Conservation (phyloP, 2,113 vertebrate genomes). For the Hirundichthys speculiger region DNA sequence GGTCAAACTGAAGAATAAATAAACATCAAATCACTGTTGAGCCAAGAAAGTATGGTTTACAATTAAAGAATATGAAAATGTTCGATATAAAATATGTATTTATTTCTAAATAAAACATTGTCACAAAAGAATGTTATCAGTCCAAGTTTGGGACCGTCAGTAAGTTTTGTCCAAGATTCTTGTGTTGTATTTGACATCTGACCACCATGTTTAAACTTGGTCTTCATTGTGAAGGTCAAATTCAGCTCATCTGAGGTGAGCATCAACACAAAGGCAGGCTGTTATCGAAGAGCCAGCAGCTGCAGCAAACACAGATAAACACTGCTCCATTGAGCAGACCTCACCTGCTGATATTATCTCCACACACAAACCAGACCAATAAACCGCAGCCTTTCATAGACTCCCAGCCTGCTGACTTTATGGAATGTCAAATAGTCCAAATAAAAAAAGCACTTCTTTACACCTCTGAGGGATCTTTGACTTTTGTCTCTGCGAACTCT, state of each 20-base stretch:
- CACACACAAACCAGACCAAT: constrained; percentile 64
- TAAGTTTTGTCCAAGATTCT: no score
- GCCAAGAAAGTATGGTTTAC: neutral
- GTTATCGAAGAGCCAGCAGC: constrained; percentile 74
- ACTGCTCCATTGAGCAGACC: constrained; percentile 67
- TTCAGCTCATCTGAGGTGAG: constrained; percentile 55
- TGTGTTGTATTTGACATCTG: neutral
- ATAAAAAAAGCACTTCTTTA: constrained; percentile 58
- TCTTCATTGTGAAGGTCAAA: constrained; percentile 48
- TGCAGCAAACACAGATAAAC: constrained; percentile 79
- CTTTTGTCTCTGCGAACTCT: constrained; percentile 22
- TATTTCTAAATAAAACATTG: neutral
- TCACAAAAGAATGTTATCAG: no score
- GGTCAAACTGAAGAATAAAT: neutral
- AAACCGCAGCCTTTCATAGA: constrained; percentile 74
- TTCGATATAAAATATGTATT: neutral
- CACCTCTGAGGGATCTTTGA: constrained; percentile 41
- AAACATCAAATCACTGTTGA: constrained; percentile 8
- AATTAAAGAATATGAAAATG: neutral
- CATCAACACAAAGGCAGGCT: constrained; percentile 57
- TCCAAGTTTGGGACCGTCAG: no score
- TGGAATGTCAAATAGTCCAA: constrained; percentile 56
- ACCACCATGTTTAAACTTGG: constrained; percentile 23
- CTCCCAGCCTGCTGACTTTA: constrained; percentile 65
- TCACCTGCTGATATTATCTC: constrained; percentile 84